phyloP scores from a whole-genome alignment of 2,113 vertebrate species.

The Sorex fumeus region DNA sequence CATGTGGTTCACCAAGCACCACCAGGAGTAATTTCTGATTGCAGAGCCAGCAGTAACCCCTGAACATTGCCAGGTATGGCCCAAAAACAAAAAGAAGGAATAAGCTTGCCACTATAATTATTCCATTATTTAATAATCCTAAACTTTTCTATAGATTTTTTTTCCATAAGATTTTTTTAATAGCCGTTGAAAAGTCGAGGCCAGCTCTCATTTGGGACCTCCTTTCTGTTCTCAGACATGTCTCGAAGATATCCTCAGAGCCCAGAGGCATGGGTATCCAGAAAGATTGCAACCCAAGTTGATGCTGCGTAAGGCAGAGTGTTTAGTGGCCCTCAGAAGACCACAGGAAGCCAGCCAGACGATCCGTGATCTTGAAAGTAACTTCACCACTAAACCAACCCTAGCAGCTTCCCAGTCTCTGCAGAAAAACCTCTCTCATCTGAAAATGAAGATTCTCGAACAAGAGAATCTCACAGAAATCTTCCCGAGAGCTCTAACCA shows the following conservation, averaged over 20 bases:
- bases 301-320: constrained; percentile 89
- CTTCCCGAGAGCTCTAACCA: not conserved
- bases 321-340: constrained; percentile 88
- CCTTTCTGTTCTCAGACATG: constrained; percentile 89
- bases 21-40: too few species aligned
- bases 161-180: not conserved
- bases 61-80: too few species aligned
- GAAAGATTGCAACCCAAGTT: constrained; percentile 92
- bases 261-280: constrained; percentile 91
- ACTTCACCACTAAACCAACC: constrained; percentile 16
- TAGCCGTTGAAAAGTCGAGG: not conserved
- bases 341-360: constrained; percentile 77
- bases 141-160: constrained; percentile 37
- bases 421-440: constrained; percentile 78
- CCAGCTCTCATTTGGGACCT: not conserved
- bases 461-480: constrained; percentile 50
- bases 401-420: constrained; percentile 32
- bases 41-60: too few species aligned
- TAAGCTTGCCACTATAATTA: not conserved
- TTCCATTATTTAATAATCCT: constrained; percentile 36
- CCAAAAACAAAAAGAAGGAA: not conserved
- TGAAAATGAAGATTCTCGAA: constrained; percentile 75
- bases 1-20: too few species aligned
- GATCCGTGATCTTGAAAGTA: constrained; percentile 75
- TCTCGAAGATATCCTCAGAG: constrained; percentile 92